Evolutionary conservation across 2,113 vertebrate genomes (phyloP), one percentile per base, ranked within the genome.

Genomic region (Toxotes jaculatrix): DNA sequence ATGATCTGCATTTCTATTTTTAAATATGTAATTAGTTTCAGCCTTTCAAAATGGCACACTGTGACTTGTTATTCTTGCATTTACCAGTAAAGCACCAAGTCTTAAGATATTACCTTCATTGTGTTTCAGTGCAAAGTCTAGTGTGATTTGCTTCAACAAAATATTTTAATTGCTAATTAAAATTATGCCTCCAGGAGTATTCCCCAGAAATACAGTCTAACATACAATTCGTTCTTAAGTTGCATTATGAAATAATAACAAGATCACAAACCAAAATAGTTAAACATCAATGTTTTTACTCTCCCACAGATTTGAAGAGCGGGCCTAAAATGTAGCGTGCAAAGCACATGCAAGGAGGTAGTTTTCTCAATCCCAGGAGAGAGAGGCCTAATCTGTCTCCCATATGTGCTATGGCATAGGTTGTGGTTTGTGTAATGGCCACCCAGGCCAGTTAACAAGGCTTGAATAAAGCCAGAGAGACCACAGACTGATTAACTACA

Each of bases 361-460:
- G 42, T 90, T 92, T 88, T 74, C 62, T 86, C 79, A 84, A 45
- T 93, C 87, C 85, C 86, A 80, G 36, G 84, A 83, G 88, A 75
- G 32, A 61, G 79, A 74, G 62, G 72, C 63, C 79, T 86, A 94
- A 85, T 89, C 89, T 88, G 87, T 77, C 90, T 88, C 86, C 89
- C 83, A 92, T 76, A 90, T 85, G 83, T 94, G 91, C 75, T 87
- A 72, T 77, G 76, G 77, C 89, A 93, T 85, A 85, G 84, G 88
- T 85, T 88, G 91, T 81, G 81, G 85, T 74, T 82, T 93, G 87
- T 84, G 73, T 88, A 92, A 93, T 74, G 93, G 89, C 34, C 74
- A 92, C 76, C 91, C 89, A 93, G 85, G 93, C 86, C 90, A 94
- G 80, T 90, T 89, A 89, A 86, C 74, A 93, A 87, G 76, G 89